Base-by-base conservation (phyloP, 2,113 vertebrate genomes). In the Ellobius talpinus region DNA sequence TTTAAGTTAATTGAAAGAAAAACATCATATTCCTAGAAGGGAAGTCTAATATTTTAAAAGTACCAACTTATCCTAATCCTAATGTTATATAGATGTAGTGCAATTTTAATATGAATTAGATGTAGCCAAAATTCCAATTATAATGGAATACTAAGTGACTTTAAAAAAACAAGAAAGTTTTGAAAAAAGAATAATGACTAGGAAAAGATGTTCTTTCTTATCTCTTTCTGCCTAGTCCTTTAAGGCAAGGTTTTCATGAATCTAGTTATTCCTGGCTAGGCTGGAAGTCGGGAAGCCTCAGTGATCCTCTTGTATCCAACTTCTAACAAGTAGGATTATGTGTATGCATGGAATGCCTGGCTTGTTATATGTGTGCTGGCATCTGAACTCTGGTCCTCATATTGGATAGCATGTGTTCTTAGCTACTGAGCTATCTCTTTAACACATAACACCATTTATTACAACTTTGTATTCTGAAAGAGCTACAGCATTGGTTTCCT, bases 1-100 rank as follows among this genome's bases (percentile, higher is more conserved):
- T 4, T 84, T 90, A 82, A 90, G 72, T 85, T 72, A 89, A 50
- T 81, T 90, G 73, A 87, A 82, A 84, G 66, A 63, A 93, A 89
- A 89, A 58, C 1, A 72, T 29, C 5, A 26, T 93, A 68, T 85
- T 95, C 12, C 50, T 89, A 10, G 1, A 68, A 50, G 13, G 5
- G 12, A 86, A 16, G n/a, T 91, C 23, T 14, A 88, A 70, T 74
- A 95, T 73, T 87, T 68, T 50, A 58, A 95, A 93, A 87, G 63
- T 82, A 47, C 1, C 26, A 55, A 55, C 42, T 26, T 47, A 93
- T 33, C 7, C 26, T 61, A 91, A 84, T n/a, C n/a, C n/a, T 73
- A 94, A 66, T 29, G n/a, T n/a, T n/a, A 23, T 82, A 87, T 76
- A 87, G 50, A 86, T 85, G 24, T 39, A 91, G 84, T 93, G 17